These are phyloP conservation scores for Lepeophtheirus salmonis DNA, from an alignment of 1,140 invertebrate species.

Conservation along the genomic window DNA sequence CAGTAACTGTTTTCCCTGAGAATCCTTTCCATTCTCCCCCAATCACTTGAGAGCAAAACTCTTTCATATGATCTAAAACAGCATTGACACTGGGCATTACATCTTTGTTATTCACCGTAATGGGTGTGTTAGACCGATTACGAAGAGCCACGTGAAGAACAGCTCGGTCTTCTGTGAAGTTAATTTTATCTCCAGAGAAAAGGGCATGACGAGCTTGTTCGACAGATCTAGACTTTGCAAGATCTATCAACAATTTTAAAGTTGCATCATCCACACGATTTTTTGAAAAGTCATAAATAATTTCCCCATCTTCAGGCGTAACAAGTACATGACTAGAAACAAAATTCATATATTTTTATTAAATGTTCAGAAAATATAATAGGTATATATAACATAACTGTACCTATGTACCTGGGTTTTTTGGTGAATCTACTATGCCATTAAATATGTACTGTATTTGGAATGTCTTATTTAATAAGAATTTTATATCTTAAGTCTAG, in stretches of 20 bases:
- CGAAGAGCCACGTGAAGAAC: slow-evolving; percentile 87
- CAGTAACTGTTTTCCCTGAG: slow-evolving; percentile 83
- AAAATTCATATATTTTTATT: no score
- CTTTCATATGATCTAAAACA: slow-evolving; percentile 83
- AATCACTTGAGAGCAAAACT: slow-evolving; percentile 33
- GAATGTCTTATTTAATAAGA: no score
- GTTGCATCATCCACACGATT: slow-evolving; percentile 67
- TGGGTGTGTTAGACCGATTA: slow-evolving; percentile 55
- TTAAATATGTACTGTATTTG: no score
- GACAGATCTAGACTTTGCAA: slow-evolving; percentile 63
- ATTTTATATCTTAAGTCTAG: no score
- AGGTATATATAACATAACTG: no score
- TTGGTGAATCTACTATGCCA: no score
- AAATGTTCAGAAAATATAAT: no score
- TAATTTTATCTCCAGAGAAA: slow-evolving; percentile 87
- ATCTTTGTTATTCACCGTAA: slow-evolving; percentile 71
- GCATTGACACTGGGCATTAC: slow-evolving; percentile 81
- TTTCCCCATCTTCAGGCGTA: slow-evolving; percentile 62
- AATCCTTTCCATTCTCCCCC: slow-evolving; percentile 61
- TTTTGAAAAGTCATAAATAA: slow-evolving; percentile 89
- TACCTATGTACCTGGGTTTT: no score
- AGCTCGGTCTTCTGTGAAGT: slow-evolving; percentile 88
- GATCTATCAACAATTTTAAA: slow-evolving; percentile 48
- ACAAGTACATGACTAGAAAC: slow-evolving; percentile 44
- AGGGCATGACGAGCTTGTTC: slow-evolving; percentile 70